Percentiles rank a stretch among this genome's conserved stretches.
These are phyloP conservation scores for Oryzias melastigma DNA, from an alignment of 2,113 vertebrate genomes.

Conservation along the genomic window DNA sequence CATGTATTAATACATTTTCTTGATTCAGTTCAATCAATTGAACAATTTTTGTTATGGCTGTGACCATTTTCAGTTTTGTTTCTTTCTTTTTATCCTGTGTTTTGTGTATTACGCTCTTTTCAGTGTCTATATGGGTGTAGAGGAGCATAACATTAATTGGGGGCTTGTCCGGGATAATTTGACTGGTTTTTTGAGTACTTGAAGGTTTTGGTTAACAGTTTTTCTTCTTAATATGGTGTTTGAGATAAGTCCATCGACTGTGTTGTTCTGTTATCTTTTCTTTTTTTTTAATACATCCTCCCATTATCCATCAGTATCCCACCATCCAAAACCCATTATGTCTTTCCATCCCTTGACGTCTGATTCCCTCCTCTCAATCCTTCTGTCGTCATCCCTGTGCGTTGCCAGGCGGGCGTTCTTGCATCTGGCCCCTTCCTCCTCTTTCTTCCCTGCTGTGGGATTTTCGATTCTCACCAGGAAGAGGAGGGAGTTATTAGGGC, in stretches of 20 bases:
- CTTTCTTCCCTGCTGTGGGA: slow-evolving; percentile 39
- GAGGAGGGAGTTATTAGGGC: slow-evolving; percentile 50
- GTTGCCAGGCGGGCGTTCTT: slow-evolving; percentile 44
- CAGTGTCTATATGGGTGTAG: neutral
- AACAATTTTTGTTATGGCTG: slow-evolving; percentile 23
- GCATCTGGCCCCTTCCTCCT: slow-evolving; percentile 29
- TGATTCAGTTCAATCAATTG: slow-evolving; percentile 24
- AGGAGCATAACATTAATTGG: no score
- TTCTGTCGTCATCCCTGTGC: slow-evolving; percentile 22
- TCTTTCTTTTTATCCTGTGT: slow-evolving; percentile 17
- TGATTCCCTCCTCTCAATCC: slow-evolving; percentile 35
- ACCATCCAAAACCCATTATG: slow-evolving; percentile 27
- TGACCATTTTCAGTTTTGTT: slow-evolving; percentile 29
- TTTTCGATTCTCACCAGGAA: slow-evolving; percentile 62
- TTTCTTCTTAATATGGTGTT: no score
- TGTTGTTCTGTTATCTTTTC: no score
- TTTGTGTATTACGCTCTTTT: slow-evolving; percentile 39
- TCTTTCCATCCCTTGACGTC: slow-evolving; percentile 45
- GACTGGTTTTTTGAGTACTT: no score
- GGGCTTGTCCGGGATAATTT: no score
- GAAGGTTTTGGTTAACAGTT: no score
- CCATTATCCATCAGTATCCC: slow-evolving; percentile 34
- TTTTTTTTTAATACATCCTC: slow-evolving; percentile 2
- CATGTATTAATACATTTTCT: neutral
- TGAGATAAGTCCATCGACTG: no score